phyloP scores from a whole-genome alignment of 2,113 vertebrate species.

The Pontoporia blainvillei region DNA sequence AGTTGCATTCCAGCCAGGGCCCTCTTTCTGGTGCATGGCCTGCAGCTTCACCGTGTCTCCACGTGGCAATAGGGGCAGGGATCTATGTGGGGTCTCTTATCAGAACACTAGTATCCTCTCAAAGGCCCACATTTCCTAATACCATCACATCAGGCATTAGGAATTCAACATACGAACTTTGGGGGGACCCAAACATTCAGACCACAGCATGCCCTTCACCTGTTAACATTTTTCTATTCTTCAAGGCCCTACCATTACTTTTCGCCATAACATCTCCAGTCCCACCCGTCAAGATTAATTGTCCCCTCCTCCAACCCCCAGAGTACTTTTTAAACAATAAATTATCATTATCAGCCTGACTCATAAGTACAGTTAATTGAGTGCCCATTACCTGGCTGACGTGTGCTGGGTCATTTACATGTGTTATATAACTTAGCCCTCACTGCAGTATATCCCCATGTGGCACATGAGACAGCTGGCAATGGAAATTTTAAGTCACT shows the following conservation, averaged over 20 bases:
- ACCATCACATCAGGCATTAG: neutral
- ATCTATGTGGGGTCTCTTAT: neutral
- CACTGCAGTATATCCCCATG: neutral
- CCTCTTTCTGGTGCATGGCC: neutral
- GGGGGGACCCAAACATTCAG: neutral
- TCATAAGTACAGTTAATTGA: neutral
- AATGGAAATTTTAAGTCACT: neutral
- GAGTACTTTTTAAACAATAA: neutral
- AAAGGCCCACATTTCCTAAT: neutral
- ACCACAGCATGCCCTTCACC: neutral
- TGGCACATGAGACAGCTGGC: neutral
- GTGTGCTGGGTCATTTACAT: neutral
- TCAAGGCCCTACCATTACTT: neutral
- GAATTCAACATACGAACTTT: neutral
- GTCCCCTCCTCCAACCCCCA: neutral
- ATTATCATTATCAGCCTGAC: neutral
- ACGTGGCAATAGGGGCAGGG: neutral
- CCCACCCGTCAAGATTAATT: neutral
- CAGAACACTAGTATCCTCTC: neutral
- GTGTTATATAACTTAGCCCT: neutral
- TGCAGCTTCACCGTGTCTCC: neutral
- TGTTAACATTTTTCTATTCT: neutral
- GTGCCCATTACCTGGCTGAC: neutral
- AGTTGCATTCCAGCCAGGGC: neutral
- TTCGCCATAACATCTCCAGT: neutral